Evolutionary conservation across 2,888 invertebrate genomes (phyloP), one percentile per base, ranked within the genome.

Genomic region (Kuschelorhynchus macadamiae): DNA sequence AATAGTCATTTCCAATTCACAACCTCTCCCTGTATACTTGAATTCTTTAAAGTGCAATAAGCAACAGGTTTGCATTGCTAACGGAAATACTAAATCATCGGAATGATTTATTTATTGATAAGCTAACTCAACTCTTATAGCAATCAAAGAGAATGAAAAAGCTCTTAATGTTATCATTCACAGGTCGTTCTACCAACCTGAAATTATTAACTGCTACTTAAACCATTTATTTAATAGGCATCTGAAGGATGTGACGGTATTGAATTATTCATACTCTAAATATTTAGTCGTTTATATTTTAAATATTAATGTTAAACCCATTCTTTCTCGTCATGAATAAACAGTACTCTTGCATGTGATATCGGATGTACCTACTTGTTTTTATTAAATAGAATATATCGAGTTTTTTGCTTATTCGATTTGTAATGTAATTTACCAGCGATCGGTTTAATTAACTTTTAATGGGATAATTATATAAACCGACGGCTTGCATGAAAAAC

Each of bases 181-280:
- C 49, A 49, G 49, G 11, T 59, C 36, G 33, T 59, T 36, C 16
- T 60, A 41, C 39, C 18, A 36, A 17, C 25, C 39, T 42, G 18
- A 52, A 52, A 50, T 52, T 60, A 61, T 61, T 62, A 62, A 62
- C 46, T 44, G 62, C 53, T 62, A 46, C 53, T 62, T 53, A 62
- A 44, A 42, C 46, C 46, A 55, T 62, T 53, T 21, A 53, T 32
- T 53, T 62, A 53, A 41, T 62, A 32, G 33, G 33, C 42, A 49
- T 52, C 44, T 52, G 61, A 61, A 61, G 61, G 61, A 61, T 53
- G 46, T 53, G 36, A 63, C 30, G 56, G 47, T 49, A 39, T 56
- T 64, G 64, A 64, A 64, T 56, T 64, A 64, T 56, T 65, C 57
- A 65, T 59, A 42, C 41, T 57, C 42, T 62, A 67, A 67, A 67